Evolutionary conservation across 2,888 invertebrate species (phyloP).

Genomic region (Caenorhabditis macrosperma): DNA sequence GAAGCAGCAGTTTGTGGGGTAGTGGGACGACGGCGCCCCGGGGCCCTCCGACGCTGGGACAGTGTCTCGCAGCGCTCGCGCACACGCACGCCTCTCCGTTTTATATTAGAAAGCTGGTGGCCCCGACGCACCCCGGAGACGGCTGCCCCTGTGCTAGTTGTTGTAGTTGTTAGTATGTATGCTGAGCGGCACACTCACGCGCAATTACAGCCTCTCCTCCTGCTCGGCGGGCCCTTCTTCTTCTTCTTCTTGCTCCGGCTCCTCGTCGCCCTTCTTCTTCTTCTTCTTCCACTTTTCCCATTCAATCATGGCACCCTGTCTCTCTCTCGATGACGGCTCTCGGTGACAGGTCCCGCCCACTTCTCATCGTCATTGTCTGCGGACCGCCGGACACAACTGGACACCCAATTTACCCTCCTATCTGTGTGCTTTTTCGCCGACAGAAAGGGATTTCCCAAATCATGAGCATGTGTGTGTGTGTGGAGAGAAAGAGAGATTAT

Average conservation of each 20-base stretch:
- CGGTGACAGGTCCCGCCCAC: constrained; percentile 16
- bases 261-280: background rate
- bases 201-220: constrained; percentile 37
- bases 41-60: background rate
- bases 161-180: constrained; percentile 46
- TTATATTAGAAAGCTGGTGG: constrained; percentile 39
- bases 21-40: constrained; percentile 3
- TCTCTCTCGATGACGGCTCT: constrained; percentile 21
- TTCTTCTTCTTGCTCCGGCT: background rate
- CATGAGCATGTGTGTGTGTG: background rate
- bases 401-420: constrained; percentile 9
- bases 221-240: background rate
- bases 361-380: constrained; percentile 34
- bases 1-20: constrained; percentile 19
- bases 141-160: constrained; percentile 3
- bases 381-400: constrained; percentile 19
- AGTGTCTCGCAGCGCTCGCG: background rate
- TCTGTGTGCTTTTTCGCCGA: background rate
- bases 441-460: constrained; percentile 4
- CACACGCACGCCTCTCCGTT: constrained; percentile 9
- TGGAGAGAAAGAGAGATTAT: background rate
- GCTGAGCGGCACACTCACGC: constrained; percentile 41
- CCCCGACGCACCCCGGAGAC: background rate
- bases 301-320: constrained; percentile 24
- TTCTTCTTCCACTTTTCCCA: background rate